A percentile compares a stretch with the other conserved stretches of the same genome.
Conservation (phyloP, 2,113 vertebrate genomes). For the Ptilorrhoa leucosticta region DNA sequence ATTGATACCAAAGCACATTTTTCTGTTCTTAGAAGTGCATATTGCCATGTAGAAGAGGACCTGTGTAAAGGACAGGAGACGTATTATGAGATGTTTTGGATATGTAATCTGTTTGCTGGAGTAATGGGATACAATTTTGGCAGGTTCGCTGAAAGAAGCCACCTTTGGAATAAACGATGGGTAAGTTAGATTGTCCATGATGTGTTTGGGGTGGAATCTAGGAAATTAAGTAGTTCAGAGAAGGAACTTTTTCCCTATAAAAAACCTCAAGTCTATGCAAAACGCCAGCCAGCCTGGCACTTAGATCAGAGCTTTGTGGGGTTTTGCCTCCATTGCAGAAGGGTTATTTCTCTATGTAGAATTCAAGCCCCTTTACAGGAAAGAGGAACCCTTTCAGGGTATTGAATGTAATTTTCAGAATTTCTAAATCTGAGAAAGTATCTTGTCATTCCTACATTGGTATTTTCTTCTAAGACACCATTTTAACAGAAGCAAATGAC, state of each 20-base stretch:
- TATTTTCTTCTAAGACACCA: not conserved
- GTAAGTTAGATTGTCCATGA: not conserved
- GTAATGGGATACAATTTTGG: not conserved
- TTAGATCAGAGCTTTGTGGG: not conserved
- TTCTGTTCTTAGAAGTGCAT: not conserved
- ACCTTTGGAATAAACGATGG: not conserved
- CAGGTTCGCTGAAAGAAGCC: not conserved
- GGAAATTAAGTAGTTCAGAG: not conserved
- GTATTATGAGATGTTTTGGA: not conserved
- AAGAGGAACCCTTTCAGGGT: not conserved
- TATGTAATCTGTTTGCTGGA: not conserved
- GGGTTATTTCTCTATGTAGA: not conserved
- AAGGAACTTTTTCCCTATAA: not conserved
- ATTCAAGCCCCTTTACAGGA: not conserved
- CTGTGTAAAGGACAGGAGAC: not conserved
- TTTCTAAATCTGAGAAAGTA: not conserved
- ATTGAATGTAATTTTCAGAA: not conserved
- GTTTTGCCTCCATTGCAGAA: not conserved
- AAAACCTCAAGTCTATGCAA: not conserved
- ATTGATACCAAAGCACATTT: not conserved
- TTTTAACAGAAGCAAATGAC: not conserved
- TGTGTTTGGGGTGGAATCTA: not conserved
- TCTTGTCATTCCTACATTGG: not conserved
- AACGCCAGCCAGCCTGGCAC: not conserved
- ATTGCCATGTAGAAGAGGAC: not conserved